Base-by-base conservation (phyloP, 2,113 vertebrate genomes). In the Chaetorhynchus papuensis region DNA sequence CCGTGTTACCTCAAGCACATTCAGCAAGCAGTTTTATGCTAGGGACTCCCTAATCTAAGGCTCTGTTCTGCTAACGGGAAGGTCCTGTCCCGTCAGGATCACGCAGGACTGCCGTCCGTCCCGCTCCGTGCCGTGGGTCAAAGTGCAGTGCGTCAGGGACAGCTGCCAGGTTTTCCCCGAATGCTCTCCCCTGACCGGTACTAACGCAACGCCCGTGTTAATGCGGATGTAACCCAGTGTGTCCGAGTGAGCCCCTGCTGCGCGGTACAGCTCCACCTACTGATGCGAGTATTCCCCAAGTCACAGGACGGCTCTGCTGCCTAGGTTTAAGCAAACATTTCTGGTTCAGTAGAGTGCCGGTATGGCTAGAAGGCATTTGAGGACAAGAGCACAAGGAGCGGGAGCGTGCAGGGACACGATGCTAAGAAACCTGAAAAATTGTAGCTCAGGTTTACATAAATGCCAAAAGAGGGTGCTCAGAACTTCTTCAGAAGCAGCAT, bases 31-130 rank as follows among this genome's bases (percentile, higher is more conserved):
- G 27, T 56, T 56, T 71, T 22, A 9, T 10, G 13, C 49, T 2
- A 27, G 37, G 2, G 13, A 35, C 23, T 83, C 35, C 27, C 76
- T 64, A 30, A 39, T 2, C 5, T 11, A 28, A 41, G 0, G 0
- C 10, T 49, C 63, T 76, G 27, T 11, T 50, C 28, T 66, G 60
- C 19, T 31, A 6, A 6, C 0, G 33, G 61, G 49, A 64, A 45
- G 19, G 19, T 49, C 30, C 39, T 23, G 13, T 39, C 64, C 33
- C 2, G 7, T 13, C 17, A 37, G 70, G 35, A 53, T 63, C 42
- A 8, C 12, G 2, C 28, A 30, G 54, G 23, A 42, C 12, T 15
- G 60, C 61, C 22, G 42, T 42, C 8, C 20, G 11, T 74, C 54
- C 33, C 0, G 6, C 80, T 37, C 63, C 8, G 45, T 15, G 33